phyloP scores from a whole-genome alignment of 2,888 invertebrate genomes.

The Bombyx huttoni region DNA sequence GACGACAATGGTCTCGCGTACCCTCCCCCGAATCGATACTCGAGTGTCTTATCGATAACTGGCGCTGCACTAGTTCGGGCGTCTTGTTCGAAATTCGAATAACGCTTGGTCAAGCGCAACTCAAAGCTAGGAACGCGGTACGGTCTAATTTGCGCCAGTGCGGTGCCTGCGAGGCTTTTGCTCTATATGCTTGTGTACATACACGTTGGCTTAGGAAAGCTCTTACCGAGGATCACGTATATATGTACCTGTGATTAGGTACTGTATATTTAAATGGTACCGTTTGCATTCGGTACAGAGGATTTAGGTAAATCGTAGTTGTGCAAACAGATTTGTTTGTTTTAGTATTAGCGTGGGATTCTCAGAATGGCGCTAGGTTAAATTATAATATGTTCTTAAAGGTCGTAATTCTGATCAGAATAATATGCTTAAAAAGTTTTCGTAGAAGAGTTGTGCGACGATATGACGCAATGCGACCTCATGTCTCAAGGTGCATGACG shows the following conservation, averaged over 20 bases:
- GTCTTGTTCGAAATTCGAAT: constrained; percentile 62
- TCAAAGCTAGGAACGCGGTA: constrained; percentile 52
- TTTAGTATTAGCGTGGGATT: neutral
- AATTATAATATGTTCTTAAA: too few relatives aligned
- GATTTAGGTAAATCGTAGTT: neutral
- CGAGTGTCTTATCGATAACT: constrained; percentile 45
- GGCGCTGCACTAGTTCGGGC: constrained; percentile 34
- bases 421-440: too few relatives aligned
- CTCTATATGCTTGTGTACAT: constrained; percentile 15
- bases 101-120: constrained; percentile 68
- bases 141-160: constrained; percentile 52
- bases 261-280: neutral
- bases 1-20: constrained; percentile 27
- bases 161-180: constrained; percentile 20
- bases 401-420: too few relatives aligned
- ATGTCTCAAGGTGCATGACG: too few relatives aligned
- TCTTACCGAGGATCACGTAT: neutral
- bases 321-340: neutral
- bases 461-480: too few relatives aligned
- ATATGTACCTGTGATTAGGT: neutral
- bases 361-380: neutral
- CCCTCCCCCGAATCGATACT: constrained; percentile 46
- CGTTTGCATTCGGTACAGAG: neutral
- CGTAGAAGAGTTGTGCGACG: too few relatives aligned
- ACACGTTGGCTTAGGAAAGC: neutral